phyloP scores from a whole-genome alignment of 2,113 vertebrate genomes.

The Sylvia atricapilla region DNA sequence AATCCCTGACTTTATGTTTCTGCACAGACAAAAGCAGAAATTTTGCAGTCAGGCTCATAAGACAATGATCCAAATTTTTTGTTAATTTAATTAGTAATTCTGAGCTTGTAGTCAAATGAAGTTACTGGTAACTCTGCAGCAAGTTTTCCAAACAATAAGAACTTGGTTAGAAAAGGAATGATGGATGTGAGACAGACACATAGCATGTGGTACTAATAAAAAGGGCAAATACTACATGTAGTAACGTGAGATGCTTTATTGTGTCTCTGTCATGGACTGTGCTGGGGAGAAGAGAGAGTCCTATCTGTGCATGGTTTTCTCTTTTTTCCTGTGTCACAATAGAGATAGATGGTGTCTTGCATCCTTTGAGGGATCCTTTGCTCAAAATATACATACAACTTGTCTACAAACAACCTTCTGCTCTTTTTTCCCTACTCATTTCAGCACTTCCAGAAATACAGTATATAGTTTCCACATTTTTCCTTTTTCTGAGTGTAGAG shows the following conservation, averaged over 20 bases:
- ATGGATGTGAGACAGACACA: rapidly evolving
- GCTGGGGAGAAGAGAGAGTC: background rate
- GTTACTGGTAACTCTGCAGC: background rate
- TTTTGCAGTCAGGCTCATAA: background rate
- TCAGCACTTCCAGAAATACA: background rate
- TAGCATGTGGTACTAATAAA: background rate
- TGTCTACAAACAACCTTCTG: background rate
- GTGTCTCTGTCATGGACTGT: background rate
- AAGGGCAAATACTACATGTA: background rate
- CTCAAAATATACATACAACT: background rate
- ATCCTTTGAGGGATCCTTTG: background rate
- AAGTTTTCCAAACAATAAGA: background rate
- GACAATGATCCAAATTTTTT: background rate
- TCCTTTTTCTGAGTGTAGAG: background rate
- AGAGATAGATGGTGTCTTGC: background rate
- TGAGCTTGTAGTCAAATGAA: background rate
- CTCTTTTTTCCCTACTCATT: background rate
- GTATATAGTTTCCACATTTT: background rate
- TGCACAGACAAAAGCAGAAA: background rate
- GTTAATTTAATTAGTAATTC: background rate
- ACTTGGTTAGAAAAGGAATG: background rate
- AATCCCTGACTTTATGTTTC: background rate
- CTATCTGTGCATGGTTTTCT: background rate
- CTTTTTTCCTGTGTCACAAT: rapidly evolving
- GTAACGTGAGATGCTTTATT: background rate